These are phyloP conservation scores for Rhimphoctona megacephalus DNA, from an alignment of 2,888 invertebrate species.

Conservation along the genomic window DNA sequence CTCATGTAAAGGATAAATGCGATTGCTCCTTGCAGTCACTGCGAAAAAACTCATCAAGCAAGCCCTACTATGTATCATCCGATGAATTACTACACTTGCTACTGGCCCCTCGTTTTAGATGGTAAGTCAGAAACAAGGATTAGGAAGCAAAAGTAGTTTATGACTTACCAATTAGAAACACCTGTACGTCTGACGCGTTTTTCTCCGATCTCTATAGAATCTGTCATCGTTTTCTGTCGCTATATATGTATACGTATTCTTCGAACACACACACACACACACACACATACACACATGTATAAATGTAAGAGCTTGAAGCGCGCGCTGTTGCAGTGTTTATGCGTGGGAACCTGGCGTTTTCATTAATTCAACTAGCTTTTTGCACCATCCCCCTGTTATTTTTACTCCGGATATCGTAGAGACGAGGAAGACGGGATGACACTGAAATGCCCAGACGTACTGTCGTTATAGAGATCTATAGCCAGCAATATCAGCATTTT, in stretches of 20 bases:
- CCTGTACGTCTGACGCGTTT: constrained; percentile 77
- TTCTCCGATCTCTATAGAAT: constrained; percentile 57
- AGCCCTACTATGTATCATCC: constrained; percentile 28
- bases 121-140: constrained; percentile 72
- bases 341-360: constrained; percentile 82
- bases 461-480: constrained; percentile 69
- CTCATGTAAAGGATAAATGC: background rate
- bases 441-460: constrained; percentile 70
- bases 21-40: constrained; percentile 2
- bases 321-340: constrained; percentile 67
- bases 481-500: constrained; percentile 35
- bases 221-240: constrained; percentile 48
- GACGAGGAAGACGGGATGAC: constrained; percentile 60
- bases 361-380: constrained; percentile 82
- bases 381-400: constrained; percentile 69
- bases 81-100: constrained; percentile 61
- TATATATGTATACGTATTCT: constrained; percentile 20
- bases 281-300: constrained; percentile 28
- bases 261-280: constrained; percentile 32
- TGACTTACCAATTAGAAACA: constrained; percentile 84
- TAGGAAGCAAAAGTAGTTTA: constrained; percentile 79
- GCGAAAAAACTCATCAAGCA: constrained; percentile 41
- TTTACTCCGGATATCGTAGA: constrained; percentile 69
- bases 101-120: constrained; percentile 49
- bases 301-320: constrained; percentile 25